Evolutionary conservation across 2,113 vertebrate genomes (phyloP).

Genomic region (Hippolais icterina): DNA sequence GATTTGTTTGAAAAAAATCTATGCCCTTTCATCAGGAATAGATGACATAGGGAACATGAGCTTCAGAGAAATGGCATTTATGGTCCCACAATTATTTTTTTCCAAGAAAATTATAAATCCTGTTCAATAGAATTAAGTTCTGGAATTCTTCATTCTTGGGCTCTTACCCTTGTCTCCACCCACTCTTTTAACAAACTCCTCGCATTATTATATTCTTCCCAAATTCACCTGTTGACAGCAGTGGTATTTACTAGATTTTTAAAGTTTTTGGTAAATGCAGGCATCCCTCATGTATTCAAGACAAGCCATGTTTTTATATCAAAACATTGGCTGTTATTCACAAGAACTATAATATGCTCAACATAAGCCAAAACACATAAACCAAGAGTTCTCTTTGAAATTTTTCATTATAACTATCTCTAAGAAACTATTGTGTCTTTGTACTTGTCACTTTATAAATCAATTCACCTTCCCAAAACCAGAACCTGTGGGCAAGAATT

Average conservation of each 20-base stretch:
- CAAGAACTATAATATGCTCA: neutral
- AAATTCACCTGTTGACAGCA: neutral
- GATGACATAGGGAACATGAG: neutral
- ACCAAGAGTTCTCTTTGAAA: neutral
- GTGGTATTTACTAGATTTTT: neutral
- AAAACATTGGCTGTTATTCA: neutral
- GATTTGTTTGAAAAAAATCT: neutral
- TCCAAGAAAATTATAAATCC: neutral
- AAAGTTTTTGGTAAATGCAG: neutral
- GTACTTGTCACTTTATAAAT: neutral
- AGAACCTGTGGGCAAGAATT: neutral
- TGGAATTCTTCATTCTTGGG: neutral
- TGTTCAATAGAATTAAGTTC: accelerated
- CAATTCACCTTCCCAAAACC: neutral
- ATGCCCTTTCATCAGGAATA: neutral
- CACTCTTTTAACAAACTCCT: neutral
- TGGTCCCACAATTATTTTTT: neutral
- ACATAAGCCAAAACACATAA: neutral
- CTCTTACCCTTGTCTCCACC: neutral
- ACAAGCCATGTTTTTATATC: neutral
- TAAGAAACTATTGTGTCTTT: neutral
- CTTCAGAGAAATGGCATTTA: neutral
- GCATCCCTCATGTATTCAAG: neutral
- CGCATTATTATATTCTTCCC: neutral
- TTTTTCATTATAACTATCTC: neutral